Percentiles rank a stretch among this genome's conserved stretches.
These are phyloP conservation scores for Emydura subglobosa DNA, from an alignment of 2,113 vertebrate genomes.

Conservation along the genomic window DNA sequence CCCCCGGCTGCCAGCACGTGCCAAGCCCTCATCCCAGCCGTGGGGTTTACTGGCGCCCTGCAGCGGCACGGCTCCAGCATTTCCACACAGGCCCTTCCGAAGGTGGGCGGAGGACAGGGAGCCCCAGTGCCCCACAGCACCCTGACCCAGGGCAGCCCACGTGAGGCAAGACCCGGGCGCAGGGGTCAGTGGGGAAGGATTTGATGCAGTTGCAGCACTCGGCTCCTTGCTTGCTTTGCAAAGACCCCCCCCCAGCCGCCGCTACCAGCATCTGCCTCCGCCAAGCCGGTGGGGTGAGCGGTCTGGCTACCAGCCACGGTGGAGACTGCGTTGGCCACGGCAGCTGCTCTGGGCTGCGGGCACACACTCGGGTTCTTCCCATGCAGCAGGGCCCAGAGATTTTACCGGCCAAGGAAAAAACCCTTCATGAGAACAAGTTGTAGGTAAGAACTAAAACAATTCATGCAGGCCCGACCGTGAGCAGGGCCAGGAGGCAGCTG, in stretches of 20 bases:
- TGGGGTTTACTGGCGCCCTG: not conserved
- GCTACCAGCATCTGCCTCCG: not conserved
- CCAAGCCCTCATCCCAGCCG: not conserved
- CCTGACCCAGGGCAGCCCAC: not conserved
- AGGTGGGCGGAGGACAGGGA: not conserved
- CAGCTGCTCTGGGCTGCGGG: not conserved
- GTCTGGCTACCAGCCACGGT: not conserved
- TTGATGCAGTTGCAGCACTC: no score
- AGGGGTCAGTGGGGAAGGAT: slow-evolving; percentile 28
- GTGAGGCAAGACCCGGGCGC: not conserved
- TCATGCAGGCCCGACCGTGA: not conserved
- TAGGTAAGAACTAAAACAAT: not conserved
- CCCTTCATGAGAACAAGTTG: not conserved
- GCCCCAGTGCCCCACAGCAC: not conserved
- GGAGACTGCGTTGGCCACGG: rapidly evolving
- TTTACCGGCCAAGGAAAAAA: not conserved
- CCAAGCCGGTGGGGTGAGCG: rapidly evolving
- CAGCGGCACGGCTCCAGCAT: not conserved
- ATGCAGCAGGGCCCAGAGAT: not conserved
- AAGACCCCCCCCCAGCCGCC: not conserved
- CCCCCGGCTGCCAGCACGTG: not conserved
- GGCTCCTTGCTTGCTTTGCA: not conserved
- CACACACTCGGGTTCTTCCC: no score
- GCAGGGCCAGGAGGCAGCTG: not conserved
- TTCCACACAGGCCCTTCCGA: not conserved